Evolutionary conservation across 2,113 vertebrate genomes (phyloP), one percentile per base, ranked within the genome.

Genomic region (Mugil cephalus): DNA sequence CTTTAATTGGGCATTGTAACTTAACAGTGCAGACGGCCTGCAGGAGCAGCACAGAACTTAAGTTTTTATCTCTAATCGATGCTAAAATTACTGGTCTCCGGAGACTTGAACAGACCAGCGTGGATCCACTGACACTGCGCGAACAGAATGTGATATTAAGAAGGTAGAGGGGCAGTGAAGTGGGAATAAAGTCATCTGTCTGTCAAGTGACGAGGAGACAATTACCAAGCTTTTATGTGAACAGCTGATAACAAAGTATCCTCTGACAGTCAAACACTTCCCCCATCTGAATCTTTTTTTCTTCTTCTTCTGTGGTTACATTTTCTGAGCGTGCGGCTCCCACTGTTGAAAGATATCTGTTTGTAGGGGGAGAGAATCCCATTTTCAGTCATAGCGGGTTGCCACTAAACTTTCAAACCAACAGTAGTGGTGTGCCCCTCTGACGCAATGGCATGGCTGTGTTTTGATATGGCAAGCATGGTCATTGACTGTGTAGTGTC

Each of bases 401-500:
- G 51, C 50, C 60, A 69, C 51, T 35, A 40, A 83, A 80, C 63
- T 70, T 69, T 64, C 10, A 4, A 71, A 60, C 38, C 42, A 79
- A 74, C 47, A 84, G 76, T 86, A 79, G 43, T 52, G 62, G 47
- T 48, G 40, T 74, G 70, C 58, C 77, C 72, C 80, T 75, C 56
- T 84, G 66, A 83, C 40, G 82, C 84, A 88, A 82, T 51, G 66
- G 56, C 65, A 50, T 56, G 79, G 69, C 79, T 59, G 40, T 91
- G 89, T 94, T 94, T 90, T 93, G 90, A 91, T 89, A 75, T 0
- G 61, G 56, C 45, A 62, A 15, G 68, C 83, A 64, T 69, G 89
- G 91, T 73, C 80, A 67, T 53, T 87, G 86, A 81, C 80, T 88
- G 75, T 54, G 59, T 39, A 69, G 69, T 74, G 84, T 90, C 92